Percentiles rank a stretch among this genome's conserved stretches.
Conservation (phyloP, 2,888 invertebrate genomes). For the Zootermopsis nevadensis region DNA sequence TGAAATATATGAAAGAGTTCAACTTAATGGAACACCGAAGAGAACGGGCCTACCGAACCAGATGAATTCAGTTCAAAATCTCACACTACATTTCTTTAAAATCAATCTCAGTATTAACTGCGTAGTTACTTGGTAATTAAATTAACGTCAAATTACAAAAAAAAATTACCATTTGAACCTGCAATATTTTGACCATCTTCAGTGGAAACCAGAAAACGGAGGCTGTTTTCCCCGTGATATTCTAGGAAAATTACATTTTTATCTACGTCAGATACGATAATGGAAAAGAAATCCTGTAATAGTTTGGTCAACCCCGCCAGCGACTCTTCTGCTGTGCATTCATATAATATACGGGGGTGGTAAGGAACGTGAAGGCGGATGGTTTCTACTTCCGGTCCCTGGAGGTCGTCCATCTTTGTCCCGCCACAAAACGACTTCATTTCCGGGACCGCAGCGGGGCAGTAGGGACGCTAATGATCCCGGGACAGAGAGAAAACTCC, state of each 20-base stretch:
- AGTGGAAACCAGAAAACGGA: too few relatives aligned
- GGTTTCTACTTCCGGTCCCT: slow-evolving; percentile 45
- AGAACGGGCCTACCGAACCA: too few relatives aligned
- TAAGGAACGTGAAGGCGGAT: neutral
- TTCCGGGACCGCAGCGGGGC: slow-evolving; percentile 47
- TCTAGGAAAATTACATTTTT: neutral
- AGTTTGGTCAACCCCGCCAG: neutral
- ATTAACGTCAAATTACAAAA: too few relatives aligned
- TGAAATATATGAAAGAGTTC: too few relatives aligned
- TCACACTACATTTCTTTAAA: too few relatives aligned
- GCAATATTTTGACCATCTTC: too few relatives aligned
- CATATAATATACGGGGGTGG: neutral
- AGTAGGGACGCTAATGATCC: slow-evolving; percentile 46
- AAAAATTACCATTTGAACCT: too few relatives aligned
- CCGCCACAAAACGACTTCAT: slow-evolving; percentile 53
- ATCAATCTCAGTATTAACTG: too few relatives aligned
- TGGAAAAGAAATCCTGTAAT: neutral
- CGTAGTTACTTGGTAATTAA: too few relatives aligned
- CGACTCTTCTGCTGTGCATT: neutral
- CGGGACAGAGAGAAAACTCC: neutral
- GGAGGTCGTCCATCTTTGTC: slow-evolving; percentile 51
- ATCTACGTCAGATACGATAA: neutral
- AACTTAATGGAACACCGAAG: too few relatives aligned
- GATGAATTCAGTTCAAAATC: too few relatives aligned
- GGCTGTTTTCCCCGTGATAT: too few relatives aligned